phyloP scores from a whole-genome alignment of 2,888 invertebrate species.

The Noctua pronuba region DNA sequence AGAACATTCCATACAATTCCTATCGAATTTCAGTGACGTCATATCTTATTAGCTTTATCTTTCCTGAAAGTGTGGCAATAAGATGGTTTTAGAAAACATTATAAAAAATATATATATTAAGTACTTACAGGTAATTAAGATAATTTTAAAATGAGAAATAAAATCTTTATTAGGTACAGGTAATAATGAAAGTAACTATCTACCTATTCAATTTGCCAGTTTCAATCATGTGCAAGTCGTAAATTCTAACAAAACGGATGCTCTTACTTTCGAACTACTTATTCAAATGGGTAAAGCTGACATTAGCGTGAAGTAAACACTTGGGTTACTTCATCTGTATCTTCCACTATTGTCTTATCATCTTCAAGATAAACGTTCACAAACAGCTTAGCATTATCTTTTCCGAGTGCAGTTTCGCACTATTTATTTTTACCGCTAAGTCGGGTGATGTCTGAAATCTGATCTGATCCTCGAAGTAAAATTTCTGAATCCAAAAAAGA shows the following conservation, averaged over 20 bases:
- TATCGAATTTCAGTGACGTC: background rate
- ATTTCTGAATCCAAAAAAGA: background rate
- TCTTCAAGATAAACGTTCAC: slow-evolving; percentile 35
- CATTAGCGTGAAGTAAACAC: slow-evolving; percentile 7
- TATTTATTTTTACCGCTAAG: slow-evolving; percentile 1
- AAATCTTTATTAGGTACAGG: background rate
- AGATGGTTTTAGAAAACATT: background rate
- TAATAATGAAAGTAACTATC: background rate
- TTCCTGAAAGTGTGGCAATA: slow-evolving; percentile 12
- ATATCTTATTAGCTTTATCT: slow-evolving; percentile 6
- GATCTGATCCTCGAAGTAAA: background rate
- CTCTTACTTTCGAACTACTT: background rate
- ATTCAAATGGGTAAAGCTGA: background rate
- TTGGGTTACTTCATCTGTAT: slow-evolving; percentile 27
- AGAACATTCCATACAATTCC: slow-evolving; percentile 35
- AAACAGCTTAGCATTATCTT: slow-evolving; percentile 50
- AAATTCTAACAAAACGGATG: background rate
- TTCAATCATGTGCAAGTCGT: background rate
- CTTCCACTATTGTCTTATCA: slow-evolving; percentile 38
- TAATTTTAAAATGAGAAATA: background rate
- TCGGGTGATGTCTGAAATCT: background rate
- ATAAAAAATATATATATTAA: too few relatives aligned
- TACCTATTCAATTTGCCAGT: background rate
- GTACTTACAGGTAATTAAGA: background rate
- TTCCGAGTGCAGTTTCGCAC: slow-evolving; percentile 15